Conservation (phyloP, 2,113 vertebrate genomes). For the Mionectes macconnelli region DNA sequence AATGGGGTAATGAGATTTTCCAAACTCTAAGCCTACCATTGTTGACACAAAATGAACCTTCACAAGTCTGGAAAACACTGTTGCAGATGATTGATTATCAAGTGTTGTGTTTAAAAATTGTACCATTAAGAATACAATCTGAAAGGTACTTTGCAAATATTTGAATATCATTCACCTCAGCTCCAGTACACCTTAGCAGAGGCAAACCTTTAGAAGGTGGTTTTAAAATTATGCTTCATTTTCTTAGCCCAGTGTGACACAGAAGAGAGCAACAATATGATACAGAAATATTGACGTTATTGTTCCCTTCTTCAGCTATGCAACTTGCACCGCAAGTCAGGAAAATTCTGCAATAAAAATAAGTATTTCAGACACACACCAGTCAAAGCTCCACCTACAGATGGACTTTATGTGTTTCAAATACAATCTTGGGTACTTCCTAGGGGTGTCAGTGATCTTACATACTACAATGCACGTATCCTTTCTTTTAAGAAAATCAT, state of each 20-base stretch:
- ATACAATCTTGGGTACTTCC: neutral
- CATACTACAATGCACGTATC: neutral
- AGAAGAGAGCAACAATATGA: neutral
- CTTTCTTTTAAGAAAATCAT: neutral
- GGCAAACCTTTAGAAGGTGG: neutral
- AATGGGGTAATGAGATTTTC: neutral
- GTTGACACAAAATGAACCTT: neutral
- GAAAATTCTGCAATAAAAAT: neutral
- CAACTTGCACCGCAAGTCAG: neutral
- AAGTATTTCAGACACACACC: neutral
- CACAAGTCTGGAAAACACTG: neutral
- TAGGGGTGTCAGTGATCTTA: neutral
- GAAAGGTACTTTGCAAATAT: neutral
- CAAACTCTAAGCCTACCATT: neutral
- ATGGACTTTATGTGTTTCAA: neutral
- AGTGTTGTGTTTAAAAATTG: neutral
- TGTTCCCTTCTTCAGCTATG: neutral
- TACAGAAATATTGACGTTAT: neutral
- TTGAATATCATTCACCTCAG: neutral
- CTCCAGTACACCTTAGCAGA: neutral
- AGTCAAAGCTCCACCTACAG: neutral
- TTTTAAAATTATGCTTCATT: neutral
- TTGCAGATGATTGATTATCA: neutral
- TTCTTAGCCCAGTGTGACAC: neutral
- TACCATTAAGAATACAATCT: rapidly evolving